Conservation (phyloP, 2,113 vertebrate species). For the Oceanites oceanicus region DNA sequence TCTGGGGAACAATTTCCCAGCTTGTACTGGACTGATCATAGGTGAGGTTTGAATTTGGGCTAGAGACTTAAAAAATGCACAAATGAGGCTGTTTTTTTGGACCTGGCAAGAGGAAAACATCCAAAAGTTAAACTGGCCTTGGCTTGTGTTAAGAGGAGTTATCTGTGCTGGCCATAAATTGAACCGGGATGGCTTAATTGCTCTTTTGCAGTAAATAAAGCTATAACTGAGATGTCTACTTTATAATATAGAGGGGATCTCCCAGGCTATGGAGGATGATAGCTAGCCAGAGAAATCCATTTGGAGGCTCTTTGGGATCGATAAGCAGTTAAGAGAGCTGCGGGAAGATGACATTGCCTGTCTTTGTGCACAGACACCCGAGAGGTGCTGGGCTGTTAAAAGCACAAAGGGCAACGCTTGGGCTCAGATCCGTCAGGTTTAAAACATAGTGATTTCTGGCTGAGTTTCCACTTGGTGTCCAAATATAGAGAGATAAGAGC, state of each 20-base stretch:
- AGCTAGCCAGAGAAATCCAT: constrained; percentile 23
- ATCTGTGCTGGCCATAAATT: not conserved
- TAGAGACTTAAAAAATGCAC: not conserved
- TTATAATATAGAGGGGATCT: not conserved
- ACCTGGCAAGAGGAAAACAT: not conserved
- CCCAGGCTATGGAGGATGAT: not conserved
- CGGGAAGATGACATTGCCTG: not conserved
- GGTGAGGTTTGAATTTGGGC: not conserved
- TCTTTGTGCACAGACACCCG: not conserved
- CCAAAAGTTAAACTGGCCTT: not conserved
- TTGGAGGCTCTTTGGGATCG: not conserved
- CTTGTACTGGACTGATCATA: not conserved
- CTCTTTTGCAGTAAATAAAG: constrained; percentile 36
- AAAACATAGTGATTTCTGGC: not conserved
- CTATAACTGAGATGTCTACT: not conserved
- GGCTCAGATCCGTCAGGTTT: not conserved
- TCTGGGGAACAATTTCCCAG: not conserved
- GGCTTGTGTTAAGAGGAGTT: not conserved
- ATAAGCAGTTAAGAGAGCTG: constrained; percentile 8
- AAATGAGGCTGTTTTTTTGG: not conserved
- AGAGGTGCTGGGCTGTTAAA: not conserved
- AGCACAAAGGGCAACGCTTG: rapidly evolving
- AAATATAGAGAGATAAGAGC: not conserved
- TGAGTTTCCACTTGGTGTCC: not conserved
- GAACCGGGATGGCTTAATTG: not conserved